Evolutionary conservation across 2,888 invertebrate species (phyloP).

Genomic region (Nymphalis polychloros): DNA sequence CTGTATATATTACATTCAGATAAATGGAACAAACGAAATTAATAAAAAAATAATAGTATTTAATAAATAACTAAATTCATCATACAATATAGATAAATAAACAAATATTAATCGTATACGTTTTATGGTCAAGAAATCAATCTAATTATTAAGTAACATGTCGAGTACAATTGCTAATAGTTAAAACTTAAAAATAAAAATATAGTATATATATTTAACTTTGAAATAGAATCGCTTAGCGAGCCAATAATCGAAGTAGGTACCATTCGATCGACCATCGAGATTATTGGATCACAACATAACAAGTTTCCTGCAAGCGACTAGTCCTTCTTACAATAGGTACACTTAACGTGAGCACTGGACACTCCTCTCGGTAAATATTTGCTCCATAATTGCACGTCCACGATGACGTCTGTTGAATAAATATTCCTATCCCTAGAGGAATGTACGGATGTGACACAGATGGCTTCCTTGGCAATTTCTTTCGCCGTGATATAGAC

Average conservation of each 20-base stretch:
- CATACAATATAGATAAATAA: too few relatives aligned
- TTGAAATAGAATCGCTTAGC: neutral
- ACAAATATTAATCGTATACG: too few relatives aligned
- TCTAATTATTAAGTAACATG: too few relatives aligned
- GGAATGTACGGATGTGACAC: slow-evolving; percentile 57
- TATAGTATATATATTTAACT: too few relatives aligned
- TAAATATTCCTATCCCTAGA: slow-evolving; percentile 67
- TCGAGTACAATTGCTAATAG: too few relatives aligned
- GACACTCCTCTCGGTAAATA: slow-evolving; percentile 72
- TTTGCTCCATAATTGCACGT: slow-evolving; percentile 79
- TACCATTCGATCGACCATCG: slow-evolving; percentile 12
- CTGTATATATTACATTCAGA: too few relatives aligned
- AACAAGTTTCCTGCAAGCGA: slow-evolving; percentile 55
- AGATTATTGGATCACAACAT: slow-evolving; percentile 21
- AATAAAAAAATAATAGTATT: too few relatives aligned
- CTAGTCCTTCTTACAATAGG: slow-evolving; percentile 66
- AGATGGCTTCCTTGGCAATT: slow-evolving; percentile 50
- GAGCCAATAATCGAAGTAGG: neutral
- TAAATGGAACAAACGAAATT: too few relatives aligned
- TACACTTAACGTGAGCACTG: slow-evolving; percentile 63
- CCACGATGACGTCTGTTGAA: slow-evolving; percentile 70
- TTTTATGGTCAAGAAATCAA: too few relatives aligned
- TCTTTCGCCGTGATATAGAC: slow-evolving; percentile 20
- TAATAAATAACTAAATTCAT: too few relatives aligned
- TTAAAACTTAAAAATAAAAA: too few relatives aligned